Conservation (phyloP, 2,888 invertebrate species). For the Emmelina monodactyla region DNA sequence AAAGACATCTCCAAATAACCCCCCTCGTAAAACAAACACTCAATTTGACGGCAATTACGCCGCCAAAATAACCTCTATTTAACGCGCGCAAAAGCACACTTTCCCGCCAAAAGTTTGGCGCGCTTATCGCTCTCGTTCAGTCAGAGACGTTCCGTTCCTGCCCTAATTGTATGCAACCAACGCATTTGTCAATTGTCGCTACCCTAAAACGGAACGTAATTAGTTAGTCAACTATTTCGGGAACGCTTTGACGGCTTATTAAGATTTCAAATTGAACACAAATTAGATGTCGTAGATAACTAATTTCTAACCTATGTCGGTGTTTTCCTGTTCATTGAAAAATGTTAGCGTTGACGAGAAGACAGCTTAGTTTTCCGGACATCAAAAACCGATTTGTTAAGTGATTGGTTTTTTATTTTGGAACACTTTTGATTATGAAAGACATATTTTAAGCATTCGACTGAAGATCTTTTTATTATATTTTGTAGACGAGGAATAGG, state of each 20-base stretch:
- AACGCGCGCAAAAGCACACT: constrained; percentile 31
- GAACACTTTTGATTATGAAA: background rate
- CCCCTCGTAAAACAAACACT: constrained; percentile 50
- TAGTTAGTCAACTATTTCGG: constrained; percentile 55
- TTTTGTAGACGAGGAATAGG: no score
- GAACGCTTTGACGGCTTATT: constrained; percentile 64
- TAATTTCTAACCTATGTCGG: constrained; percentile 42
- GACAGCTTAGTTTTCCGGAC: constrained; percentile 57
- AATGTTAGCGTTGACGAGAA: constrained; percentile 34
- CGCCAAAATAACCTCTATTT: constrained; percentile 39
- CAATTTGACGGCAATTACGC: constrained; percentile 44
- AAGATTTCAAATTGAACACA: constrained; percentile 63
- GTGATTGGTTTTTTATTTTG: constrained; percentile 6
- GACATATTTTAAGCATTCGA: no score
- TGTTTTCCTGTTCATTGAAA: constrained; percentile 31
- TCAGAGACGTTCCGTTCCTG: constrained; percentile 53
- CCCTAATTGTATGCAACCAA: constrained; percentile 58
- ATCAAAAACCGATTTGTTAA: constrained; percentile 51
- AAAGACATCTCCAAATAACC: constrained; percentile 53
- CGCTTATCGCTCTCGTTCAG: no score
- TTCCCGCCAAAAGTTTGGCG: constrained; percentile 38
- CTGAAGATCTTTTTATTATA: no score
- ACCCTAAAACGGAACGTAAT: constrained; percentile 44
- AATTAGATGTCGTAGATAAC: constrained; percentile 60
- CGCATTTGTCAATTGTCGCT: constrained; percentile 63